Evolutionary conservation across 2,888 invertebrate species (phyloP), one percentile per base, ranked within the genome.

Genomic region (Dysmachus trigonus): DNA sequence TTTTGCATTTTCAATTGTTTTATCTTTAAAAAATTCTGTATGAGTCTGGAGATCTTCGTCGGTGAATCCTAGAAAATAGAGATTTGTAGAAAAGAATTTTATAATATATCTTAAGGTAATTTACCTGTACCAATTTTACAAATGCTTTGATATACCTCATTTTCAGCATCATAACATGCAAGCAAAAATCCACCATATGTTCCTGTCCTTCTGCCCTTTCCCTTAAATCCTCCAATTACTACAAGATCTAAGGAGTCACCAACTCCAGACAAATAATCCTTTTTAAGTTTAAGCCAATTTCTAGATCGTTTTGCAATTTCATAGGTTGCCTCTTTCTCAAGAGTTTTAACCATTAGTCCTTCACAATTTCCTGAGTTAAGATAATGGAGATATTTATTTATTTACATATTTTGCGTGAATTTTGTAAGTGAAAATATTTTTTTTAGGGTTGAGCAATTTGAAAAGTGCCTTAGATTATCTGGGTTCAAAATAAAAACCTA

Each of bases 261-360:
- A 8, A 97, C 96, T 51, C 98, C 98, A 35, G 99, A 97, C 88
- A 99, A 93, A 93, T 99, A 99, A 93, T 99, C 99, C 91, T 99
- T 99, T 92, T 99, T 99, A 86, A 99, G 92, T 93, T 98, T 98
- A 51, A 98, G 93, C 98, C 98, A 99, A 92, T 98, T 98, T 88
- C 95, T 95, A 0, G 98, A 98, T 53, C 99, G 93, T 89, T 98
- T 97, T 0, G 99, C 99, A 89, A 99, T 99, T 93, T 99, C 99
- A 92, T 99, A 99, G 0, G 97, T 96, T 0, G 99, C 98, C 89
- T 97, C 96, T 3, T 92, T 91, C 89, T 95, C 94, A 82, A 99
- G 93, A 0, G 98, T 97, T 93, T 99, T 99, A 7, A 99, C 97
- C 99, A 99, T 99, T 86, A 99, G 93, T 0, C 99, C 99, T 93